phyloP scores from a whole-genome alignment of 1,140 invertebrate genomes.

The Spodoptera litura region DNA sequence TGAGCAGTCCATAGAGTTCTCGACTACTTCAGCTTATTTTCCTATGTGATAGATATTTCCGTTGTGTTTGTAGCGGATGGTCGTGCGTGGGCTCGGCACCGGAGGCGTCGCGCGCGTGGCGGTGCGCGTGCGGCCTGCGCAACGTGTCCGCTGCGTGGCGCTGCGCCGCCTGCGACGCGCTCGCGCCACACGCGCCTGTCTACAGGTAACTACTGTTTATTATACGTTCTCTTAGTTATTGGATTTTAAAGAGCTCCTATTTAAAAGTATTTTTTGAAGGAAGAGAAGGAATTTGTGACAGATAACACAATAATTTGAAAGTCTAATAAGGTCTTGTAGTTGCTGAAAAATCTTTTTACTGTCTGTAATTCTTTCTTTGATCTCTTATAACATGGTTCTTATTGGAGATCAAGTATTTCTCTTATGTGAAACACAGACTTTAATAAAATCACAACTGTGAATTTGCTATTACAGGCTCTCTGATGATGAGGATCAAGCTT shows the following conservation, averaged over 20 bases:
- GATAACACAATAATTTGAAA: too few species aligned
- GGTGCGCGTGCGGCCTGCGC: constrained; percentile 78
- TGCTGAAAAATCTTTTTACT: too few species aligned
- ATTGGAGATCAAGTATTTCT: too few species aligned
- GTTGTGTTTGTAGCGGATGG: constrained; percentile 69
- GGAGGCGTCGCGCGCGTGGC: constrained; percentile 80
- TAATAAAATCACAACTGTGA: background rate
- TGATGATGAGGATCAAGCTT: constrained; percentile 82
- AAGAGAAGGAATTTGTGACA: too few species aligned
- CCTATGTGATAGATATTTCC: background rate
- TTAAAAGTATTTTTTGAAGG: too few species aligned
- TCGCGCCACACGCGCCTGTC: constrained; percentile 83
- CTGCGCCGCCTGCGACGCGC: constrained; percentile 81
- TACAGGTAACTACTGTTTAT: constrained; percentile 66
- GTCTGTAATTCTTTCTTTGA: too few species aligned
- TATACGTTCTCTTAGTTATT: background rate
- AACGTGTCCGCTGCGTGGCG: constrained; percentile 84
- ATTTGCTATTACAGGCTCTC: constrained; percentile 69
- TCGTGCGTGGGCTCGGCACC: constrained; percentile 83
- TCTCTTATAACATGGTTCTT: too few species aligned
- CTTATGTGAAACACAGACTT: background rate
- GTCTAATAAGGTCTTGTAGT: too few species aligned
- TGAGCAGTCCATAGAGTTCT: too few species aligned
- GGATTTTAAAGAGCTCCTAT: too few species aligned
- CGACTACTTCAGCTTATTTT: too few species aligned